Percentiles rank a stretch among this genome's conserved stretches.
These are phyloP conservation scores for Lepidocolaptes lacrymiger DNA, from an alignment of 2,797 vertebrate genomes.

Conservation along the genomic window DNA sequence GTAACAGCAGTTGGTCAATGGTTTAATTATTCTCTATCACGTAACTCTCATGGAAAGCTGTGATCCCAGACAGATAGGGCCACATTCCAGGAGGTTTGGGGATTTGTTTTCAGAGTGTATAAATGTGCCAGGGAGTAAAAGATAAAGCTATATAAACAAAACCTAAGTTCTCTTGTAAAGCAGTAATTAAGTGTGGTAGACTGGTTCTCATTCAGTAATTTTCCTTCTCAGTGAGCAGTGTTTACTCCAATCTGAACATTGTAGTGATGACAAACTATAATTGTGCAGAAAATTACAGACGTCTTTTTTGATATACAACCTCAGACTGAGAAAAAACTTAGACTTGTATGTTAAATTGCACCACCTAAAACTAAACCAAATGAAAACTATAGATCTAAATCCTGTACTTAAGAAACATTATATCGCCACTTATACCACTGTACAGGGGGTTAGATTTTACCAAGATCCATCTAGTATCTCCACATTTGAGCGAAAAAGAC, in stretches of 20 bases:
- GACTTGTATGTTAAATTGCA: not conserved
- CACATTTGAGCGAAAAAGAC: not conserved
- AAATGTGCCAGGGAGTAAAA: not conserved
- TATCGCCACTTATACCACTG: rapidly evolving
- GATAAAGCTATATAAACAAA: not conserved
- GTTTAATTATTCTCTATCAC: not conserved
- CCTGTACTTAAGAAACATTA: not conserved
- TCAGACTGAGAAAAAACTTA: not conserved
- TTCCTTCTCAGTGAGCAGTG: not conserved
- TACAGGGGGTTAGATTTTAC: not conserved
- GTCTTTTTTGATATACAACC: not conserved
- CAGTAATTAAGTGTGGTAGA: not conserved
- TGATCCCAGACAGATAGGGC: not conserved
- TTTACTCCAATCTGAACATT: not conserved
- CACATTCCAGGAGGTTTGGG: not conserved
- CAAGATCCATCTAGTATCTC: not conserved
- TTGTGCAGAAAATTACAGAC: not conserved
- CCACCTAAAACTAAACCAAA: not conserved
- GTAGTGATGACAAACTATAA: not conserved
- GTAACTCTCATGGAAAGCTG: not conserved
- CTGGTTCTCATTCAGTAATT: not conserved
- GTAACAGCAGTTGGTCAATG: not conserved
- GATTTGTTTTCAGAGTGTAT: not conserved
- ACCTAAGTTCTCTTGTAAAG: not conserved
- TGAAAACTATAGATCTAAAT: not conserved